Base-by-base conservation (phyloP, 2,888 invertebrate species). In the Shargacucullia verbasci region DNA sequence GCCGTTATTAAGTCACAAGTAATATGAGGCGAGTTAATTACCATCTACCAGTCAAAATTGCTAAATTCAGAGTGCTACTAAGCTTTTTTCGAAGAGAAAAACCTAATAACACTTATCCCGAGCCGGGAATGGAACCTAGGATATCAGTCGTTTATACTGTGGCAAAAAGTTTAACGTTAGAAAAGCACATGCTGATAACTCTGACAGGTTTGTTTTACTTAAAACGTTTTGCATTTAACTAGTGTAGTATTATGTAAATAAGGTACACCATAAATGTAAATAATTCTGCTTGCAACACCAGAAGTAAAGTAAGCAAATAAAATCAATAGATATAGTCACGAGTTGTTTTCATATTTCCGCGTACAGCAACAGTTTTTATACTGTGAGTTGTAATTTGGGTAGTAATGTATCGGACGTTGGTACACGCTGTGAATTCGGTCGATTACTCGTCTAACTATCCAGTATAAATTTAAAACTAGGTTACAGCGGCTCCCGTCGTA, bases 381-480 rank as follows among this genome's bases (percentile, higher is more conserved):
- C 29, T 11, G 46, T 38, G 33, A 60, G 20, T 4, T n/a, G n/a
- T n/a, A n/a, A n/a, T n/a, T 20, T 20, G 20, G 2, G 45, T 68
- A 62, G 59, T 67, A 76, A 72, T 59, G 60, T 70, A 68, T 62
- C 52, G 47, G 25, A 53, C 35, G 45, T 25, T 45, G 54, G 63
- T 62, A 59, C 52, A 59, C 65, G 57, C 73, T 79, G 65, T 59
- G 74, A 78, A 84, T 83, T 80, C 83, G 81, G 81, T 81, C 84
- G 81, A 87, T 86, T 84, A 80, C 85, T 78, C 76, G 73, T 73
- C 77, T 79, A 64, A 82, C 78, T 78, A 81, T 81, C 78, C 80
- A 78, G 84, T 84, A 82, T 87, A 89, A 86, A 89, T 89, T 90
- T 89, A 87, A 91, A 91, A 91, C 88, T 90, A 79, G 91, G 91